These are phyloP conservation scores for Paramisgurnus dabryanus DNA, from an alignment of 2,113 vertebrate genomes.

Conservation along the genomic window DNA sequence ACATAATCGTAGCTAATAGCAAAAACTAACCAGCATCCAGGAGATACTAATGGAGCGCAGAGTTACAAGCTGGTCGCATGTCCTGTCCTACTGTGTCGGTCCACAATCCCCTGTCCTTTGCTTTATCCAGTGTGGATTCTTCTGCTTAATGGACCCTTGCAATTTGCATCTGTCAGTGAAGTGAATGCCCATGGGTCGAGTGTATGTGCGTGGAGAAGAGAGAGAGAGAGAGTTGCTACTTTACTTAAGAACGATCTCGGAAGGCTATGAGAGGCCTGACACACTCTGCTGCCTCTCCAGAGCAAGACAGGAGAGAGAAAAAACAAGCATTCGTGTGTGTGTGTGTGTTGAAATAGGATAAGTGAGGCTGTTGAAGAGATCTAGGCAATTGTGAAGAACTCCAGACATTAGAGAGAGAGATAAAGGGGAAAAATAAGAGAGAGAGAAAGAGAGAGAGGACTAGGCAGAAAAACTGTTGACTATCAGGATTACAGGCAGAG, in stretches of 20 bases:
- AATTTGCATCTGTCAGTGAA: conserved; percentile 56
- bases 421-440: conserved; percentile 12
- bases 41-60: background rate
- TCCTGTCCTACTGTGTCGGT: background rate
- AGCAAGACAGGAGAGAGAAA: conserved; percentile 43
- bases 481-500: conserved; percentile 7
- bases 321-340: conserved; percentile 34
- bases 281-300: conserved; percentile 50
- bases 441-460: background rate
- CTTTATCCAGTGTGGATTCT: conserved; percentile 52
- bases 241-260: conserved; percentile 56
- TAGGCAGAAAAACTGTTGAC: background rate
- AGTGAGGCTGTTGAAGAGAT: conserved; percentile 39
- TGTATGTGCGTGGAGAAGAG: conserved; percentile 21
- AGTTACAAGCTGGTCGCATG: background rate
- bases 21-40: no score
- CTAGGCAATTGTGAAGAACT: conserved; percentile 35
- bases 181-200: conserved; percentile 47
- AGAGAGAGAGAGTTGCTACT: conserved; percentile 40
- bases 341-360: conserved; percentile 38
- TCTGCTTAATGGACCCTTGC: conserved; percentile 55
- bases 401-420: conserved; percentile 29
- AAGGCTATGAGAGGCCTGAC: conserved; percentile 51
- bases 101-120: conserved; percentile 34
- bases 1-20: no score